phyloP scores from a whole-genome alignment of 2,797 vertebrate species.

The Melanotaenia parkinsoni region DNA sequence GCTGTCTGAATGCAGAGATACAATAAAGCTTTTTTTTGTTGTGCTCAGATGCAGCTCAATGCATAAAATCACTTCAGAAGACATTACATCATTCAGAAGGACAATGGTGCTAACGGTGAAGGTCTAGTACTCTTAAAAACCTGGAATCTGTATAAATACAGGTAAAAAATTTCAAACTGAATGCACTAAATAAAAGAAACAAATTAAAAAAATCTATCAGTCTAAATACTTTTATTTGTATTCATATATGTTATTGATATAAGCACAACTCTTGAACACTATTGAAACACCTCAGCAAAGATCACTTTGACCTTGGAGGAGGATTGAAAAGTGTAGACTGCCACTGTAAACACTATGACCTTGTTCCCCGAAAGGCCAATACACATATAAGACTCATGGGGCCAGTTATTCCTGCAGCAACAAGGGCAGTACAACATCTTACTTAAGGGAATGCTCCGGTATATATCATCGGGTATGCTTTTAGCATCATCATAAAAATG shows the following conservation, averaged over 20 bases:
- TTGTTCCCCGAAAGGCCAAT: slow-evolving; percentile 63
- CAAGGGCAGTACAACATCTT: slow-evolving; percentile 27
- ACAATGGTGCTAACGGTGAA: neutral
- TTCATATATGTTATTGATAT: neutral
- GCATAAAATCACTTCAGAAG: neutral
- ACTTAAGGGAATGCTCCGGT: slow-evolving; percentile 28
- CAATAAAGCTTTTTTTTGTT: neutral
- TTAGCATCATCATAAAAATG: slow-evolving; percentile 42
- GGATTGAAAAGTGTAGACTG: slow-evolving; percentile 37
- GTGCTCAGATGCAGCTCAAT: slow-evolving; percentile 1
- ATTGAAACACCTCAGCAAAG: slow-evolving; percentile 38
- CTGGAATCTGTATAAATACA: neutral
- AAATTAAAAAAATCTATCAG: neutral
- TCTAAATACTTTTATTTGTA: neutral
- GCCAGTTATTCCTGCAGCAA: slow-evolving; percentile 52
- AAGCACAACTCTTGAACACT: neutral
- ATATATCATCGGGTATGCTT: slow-evolving; percentile 50
- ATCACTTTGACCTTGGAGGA: slow-evolving; percentile 45
- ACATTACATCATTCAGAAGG: slow-evolving; percentile 6
- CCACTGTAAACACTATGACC: slow-evolving; percentile 66
- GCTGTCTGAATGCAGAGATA: neutral
- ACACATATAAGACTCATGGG: slow-evolving; percentile 49
- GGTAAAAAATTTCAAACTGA: neutral
- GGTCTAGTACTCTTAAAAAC: neutral
- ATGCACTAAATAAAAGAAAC: neutral